Evolutionary conservation across 2,797 vertebrate species (phyloP).

Genomic region (Protosalanx chinensis): DNA sequence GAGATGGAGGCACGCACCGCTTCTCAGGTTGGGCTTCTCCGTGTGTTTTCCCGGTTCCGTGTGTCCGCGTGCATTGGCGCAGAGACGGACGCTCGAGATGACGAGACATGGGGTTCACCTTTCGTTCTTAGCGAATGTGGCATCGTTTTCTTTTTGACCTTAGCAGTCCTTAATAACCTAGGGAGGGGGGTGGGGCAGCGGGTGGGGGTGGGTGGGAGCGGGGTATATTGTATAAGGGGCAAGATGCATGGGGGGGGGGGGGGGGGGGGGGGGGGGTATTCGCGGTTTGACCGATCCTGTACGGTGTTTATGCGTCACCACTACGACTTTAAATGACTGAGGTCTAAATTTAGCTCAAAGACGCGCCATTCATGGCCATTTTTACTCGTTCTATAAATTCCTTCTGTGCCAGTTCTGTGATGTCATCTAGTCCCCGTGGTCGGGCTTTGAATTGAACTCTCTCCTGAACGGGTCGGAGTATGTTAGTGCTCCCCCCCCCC

Average conservation of each 20-base stretch:
- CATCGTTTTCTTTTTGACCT: constrained; percentile 22
- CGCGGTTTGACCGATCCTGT: not conserved
- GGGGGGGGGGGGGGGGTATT: not conserved
- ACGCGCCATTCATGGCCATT: constrained; percentile 10
- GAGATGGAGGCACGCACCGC: constrained; percentile 12
- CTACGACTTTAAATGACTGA: not conserved
- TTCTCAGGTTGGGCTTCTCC: constrained; percentile 22
- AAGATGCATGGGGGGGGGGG: not conserved
- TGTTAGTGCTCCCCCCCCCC: not conserved
- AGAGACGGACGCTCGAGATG: not conserved
- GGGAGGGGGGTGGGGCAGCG: not conserved
- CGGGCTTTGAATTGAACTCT: constrained; percentile 19
- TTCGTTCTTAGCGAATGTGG: constrained; percentile 10
- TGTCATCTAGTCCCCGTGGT: constrained; percentile 17
- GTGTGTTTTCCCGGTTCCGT: not conserved
- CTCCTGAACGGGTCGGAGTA: not conserved
- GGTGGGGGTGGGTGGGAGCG: not conserved
- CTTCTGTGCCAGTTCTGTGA: constrained; percentile 16
- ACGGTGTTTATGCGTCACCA: not conserved
- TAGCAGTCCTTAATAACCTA: constrained; percentile 24
- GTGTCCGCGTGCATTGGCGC: not conserved
- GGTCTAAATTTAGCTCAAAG: constrained; percentile 20
- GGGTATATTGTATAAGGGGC: not conserved
- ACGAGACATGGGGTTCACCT: not conserved
- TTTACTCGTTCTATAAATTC: constrained; percentile 16